Evolutionary conservation across 2,797 vertebrate genomes (phyloP), one percentile per base, ranked within the genome.

Genomic region (Cheirogaleus major): DNA sequence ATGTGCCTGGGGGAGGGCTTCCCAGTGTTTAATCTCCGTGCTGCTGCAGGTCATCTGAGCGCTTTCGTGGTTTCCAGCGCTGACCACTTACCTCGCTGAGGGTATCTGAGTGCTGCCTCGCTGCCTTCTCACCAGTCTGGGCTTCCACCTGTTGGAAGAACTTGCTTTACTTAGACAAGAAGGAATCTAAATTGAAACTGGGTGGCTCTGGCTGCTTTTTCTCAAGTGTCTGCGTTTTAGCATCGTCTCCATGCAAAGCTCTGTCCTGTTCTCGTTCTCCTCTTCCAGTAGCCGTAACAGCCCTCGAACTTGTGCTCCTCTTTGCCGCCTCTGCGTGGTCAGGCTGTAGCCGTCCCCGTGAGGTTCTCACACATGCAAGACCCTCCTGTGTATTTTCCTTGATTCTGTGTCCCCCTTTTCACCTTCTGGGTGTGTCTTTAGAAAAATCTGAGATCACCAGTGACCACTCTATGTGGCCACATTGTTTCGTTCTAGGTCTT

Each of bases 71-170:
- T n/a, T 14, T 1, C 22, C n/a, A 32, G n/a, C 7, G 27, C 55
- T 59, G 69, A 22, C 25, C 11, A 22, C 22, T 27, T 81, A 7
- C 7, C 35, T 45, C n/a, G 3, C 7, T 18, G 11, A 35, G 32
- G 5, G 5, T 32, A n/a, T 9, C 72, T 2, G 10, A 35, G 35
- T 0, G 6, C 1, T 0, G 1, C 30, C 84, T 79, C 25, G 32
- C 38, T 50, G 18, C 23, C 69, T 43, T 83, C 41, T 38, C 11
- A 22, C 23, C 1, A 17, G 32, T 13, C 23, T 61, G 5, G 10
- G 17, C 2, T 38, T 81, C 35, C 57, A 22, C 41, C 2, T 41
- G 23, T 38, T 65, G 43, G 7, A 48, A 57, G 38, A 93, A 23
- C 4, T 65, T 72, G 11, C 41, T 82, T 48, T 76, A 82, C 57